Evolutionary conservation across 2,888 invertebrate species (phyloP).

Genomic region (Agrilus biguttatus): DNA sequence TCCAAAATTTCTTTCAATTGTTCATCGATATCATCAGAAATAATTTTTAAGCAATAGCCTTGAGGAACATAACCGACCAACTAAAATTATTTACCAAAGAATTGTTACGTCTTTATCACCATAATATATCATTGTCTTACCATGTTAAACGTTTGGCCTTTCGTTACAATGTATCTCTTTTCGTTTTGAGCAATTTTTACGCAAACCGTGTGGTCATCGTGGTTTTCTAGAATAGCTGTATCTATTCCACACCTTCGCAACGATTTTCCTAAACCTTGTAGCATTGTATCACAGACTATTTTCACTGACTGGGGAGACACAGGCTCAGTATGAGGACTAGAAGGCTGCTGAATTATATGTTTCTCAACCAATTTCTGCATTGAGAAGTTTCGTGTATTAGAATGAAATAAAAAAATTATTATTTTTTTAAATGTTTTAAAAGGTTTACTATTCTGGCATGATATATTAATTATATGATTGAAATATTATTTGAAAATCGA

Average conservation of each 20-base stretch:
- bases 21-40: slow-evolving; percentile 37
- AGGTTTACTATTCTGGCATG: no score
- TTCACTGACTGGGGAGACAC: slow-evolving; percentile 22
- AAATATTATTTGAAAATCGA: background rate
- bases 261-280: slow-evolving; percentile 43
- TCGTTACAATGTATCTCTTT: slow-evolving; percentile 40
- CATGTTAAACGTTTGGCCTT: slow-evolving; percentile 31
- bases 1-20: slow-evolving; percentile 53
- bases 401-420: no score
- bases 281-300: slow-evolving; percentile 46
- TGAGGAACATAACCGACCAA: slow-evolving; percentile 36
- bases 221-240: slow-evolving; percentile 36
- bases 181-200: slow-evolving; percentile 36
- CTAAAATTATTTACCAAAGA: slow-evolving; percentile 16
- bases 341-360: slow-evolving; percentile 16
- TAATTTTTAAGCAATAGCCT: slow-evolving; percentile 44
- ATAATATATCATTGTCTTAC: slow-evolving; percentile 20
- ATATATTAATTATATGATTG: no score
- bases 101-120: background rate
- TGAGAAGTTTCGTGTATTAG: background rate
- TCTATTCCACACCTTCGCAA: slow-evolving; percentile 50
- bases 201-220: slow-evolving; percentile 36
- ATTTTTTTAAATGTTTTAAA: no score
- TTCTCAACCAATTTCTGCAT: slow-evolving; percentile 3
- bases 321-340: slow-evolving; percentile 18